A percentile compares a stretch with the other conserved stretches of the same genome.
These are phyloP conservation scores for Phenacoccus solenopsis DNA, from an alignment of 1,140 invertebrate genomes.

Conservation along the genomic window DNA sequence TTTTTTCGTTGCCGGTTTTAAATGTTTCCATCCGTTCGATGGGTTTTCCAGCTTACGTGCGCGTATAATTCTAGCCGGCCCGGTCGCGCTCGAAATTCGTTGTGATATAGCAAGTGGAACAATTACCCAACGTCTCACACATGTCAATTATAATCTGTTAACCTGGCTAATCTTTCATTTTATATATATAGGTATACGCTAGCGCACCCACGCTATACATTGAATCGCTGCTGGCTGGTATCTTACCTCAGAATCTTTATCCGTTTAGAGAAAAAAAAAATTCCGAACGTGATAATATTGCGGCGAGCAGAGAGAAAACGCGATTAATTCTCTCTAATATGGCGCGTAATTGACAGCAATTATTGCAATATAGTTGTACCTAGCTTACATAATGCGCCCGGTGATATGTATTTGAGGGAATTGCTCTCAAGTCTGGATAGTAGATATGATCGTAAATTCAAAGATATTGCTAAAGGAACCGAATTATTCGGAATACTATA, in stretches of 20 bases:
- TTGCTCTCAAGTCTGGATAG: too few species aligned
- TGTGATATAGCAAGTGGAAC: background rate
- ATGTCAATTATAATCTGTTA: background rate
- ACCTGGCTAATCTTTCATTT: background rate
- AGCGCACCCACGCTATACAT: background rate
- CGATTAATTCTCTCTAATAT: background rate
- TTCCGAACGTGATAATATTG: background rate
- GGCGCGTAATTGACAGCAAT: background rate
- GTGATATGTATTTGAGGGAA: too few species aligned
- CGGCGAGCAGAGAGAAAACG: background rate
- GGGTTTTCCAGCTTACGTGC: background rate
- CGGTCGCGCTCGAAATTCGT: too few species aligned
- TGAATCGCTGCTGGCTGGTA: background rate
- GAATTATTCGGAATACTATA: background rate
- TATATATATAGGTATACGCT: too few species aligned
- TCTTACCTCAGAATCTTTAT: background rate
- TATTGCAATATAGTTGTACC: background rate
- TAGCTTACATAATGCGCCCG: too few species aligned
- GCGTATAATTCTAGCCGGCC: too few species aligned
- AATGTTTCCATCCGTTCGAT: conserved; percentile 1
- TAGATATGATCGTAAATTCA: too few species aligned
- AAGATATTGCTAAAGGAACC: too few species aligned
- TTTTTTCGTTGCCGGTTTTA: background rate
- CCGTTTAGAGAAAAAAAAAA: background rate
- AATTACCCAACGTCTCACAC: background rate